Evolutionary conservation across 2,113 vertebrate genomes (phyloP), one percentile per base, ranked within the genome.

Genomic region (Tyrannus savana): DNA sequence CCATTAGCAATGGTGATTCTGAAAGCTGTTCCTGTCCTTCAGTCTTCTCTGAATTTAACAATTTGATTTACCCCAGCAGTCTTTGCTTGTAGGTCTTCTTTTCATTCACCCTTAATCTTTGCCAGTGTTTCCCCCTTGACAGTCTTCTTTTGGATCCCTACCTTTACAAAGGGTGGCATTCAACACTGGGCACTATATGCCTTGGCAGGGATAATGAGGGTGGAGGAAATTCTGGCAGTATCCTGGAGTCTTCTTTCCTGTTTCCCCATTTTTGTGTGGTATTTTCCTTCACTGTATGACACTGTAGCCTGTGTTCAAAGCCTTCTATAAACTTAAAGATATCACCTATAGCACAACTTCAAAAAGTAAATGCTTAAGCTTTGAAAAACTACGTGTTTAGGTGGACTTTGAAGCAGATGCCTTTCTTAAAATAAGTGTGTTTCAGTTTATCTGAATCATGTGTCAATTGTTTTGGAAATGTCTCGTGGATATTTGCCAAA

Each of bases 351-450:
- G 59, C 55, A 73, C 55, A 84, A 66, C 55, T 89, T 92, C 84
- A 87, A 89, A 92, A 13, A 69, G 41, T 6, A 17, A 92, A 62
- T 58, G 25, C n/a, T 62, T 73, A 27, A 73, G 49, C 44, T 88
- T 62, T 87, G 76, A 50, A 89, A 91, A 86, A 10, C 25, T 68
- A n/a, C 69, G 53, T 58, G 59, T 74, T 91, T 77, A 91, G 27
- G 19, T 33, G 55, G n/a, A 13, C 69, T 95, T 94, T 94, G 73
- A 91, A 81, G 33, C 18, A 87, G 68, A 63, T 53, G 18, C 23
- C 6, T 84, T 9, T 27, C 41, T 81, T 24, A 74, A 50, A 77
- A n/a, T 71, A 39, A 14, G 47, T 10, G 3, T 33, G 28, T 83
- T 94, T 87, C 30, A 68, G 55, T 33, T 77, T 42, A 84, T 87